A percentile compares a stretch with the other conserved stretches of the same genome.
phyloP scores from a whole-genome alignment of 2,888 invertebrate genomes.

The Parascotia fuliginaria region DNA sequence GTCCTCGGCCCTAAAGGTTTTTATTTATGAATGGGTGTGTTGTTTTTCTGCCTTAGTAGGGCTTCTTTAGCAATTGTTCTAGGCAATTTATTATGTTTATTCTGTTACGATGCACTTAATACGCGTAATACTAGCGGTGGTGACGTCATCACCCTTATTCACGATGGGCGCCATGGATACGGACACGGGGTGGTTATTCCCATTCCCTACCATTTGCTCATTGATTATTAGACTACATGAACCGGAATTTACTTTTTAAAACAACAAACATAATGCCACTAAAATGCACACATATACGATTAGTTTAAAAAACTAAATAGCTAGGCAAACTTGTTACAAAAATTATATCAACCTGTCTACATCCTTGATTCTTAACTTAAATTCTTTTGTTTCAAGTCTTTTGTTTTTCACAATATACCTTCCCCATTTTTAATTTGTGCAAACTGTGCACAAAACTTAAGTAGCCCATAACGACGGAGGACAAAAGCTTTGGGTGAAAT shows the following conservation, averaged over 20 bases:
- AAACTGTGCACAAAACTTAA: conserved; percentile 32
- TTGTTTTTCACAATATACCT: conserved; percentile 17
- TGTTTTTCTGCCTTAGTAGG: conserved; percentile 50
- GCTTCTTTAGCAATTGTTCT: conserved; percentile 33
- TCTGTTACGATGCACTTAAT: conserved; percentile 20
- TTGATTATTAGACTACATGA: conserved; percentile 30
- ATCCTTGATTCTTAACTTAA: not conserved
- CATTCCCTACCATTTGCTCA: conserved; percentile 33
- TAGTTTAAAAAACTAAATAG: too few relatives aligned
- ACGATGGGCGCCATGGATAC: conserved; percentile 48
- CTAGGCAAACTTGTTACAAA: too few relatives aligned
- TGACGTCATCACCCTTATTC: conserved; percentile 52
- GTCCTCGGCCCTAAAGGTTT: conserved; percentile 71
- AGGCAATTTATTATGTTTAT: conserved; percentile 16
- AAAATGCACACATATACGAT: not conserved
- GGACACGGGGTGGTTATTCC: conserved; percentile 47
- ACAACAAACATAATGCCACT: not conserved
- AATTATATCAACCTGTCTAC: not conserved
- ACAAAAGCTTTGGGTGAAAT: conserved; percentile 32
- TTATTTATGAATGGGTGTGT: conserved; percentile 74
- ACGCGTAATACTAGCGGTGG: conserved; percentile 19
- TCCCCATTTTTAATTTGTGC: conserved; percentile 19
- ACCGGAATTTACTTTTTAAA: not conserved
- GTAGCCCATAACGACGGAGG: conserved; percentile 31
- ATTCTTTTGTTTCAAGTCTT: conserved; percentile 10